Evolutionary conservation across 2,888 invertebrate species (phyloP).

Genomic region (Ectemnius lituratus): DNA sequence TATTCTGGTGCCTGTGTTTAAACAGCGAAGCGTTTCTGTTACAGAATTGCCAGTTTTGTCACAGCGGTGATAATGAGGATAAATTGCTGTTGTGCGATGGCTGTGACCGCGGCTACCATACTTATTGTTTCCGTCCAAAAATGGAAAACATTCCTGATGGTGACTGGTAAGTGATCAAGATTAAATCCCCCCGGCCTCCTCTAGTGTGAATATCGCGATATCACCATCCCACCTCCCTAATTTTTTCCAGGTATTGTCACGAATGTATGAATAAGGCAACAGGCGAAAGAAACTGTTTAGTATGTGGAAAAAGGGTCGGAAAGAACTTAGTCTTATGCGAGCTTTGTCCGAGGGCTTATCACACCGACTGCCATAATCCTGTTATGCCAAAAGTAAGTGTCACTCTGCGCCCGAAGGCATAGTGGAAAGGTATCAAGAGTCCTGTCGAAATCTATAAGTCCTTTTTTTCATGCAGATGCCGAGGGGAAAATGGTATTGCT

Average conservation of each 20-base stretch:
- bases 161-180: slow-evolving; percentile 87
- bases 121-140: slow-evolving; percentile 98
- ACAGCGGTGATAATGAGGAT: slow-evolving; percentile 97
- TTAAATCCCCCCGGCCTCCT: no score
- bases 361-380: slow-evolving; percentile 95
- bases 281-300: slow-evolving; percentile 94
- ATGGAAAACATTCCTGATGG: slow-evolving; percentile 98
- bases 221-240: no score
- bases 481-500: slow-evolving; percentile 93
- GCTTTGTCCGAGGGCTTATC: slow-evolving; percentile 93
- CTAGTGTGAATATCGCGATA: no score
- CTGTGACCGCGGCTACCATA: slow-evolving; percentile 99
- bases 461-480: slow-evolving; percentile 81
- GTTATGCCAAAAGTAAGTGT: slow-evolving; percentile 85
- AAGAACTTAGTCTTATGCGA: slow-evolving; percentile 91
- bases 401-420: background rate
- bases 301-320: slow-evolving; percentile 89
- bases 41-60: slow-evolving; percentile 98
- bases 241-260: slow-evolving; percentile 89
- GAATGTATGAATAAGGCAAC: slow-evolving; percentile 96
- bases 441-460: no score
- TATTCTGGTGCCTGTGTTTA: slow-evolving; percentile 15
- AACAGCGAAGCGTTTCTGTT: slow-evolving; percentile 67
- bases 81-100: slow-evolving; percentile 96
- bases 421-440: background rate